Percentiles rank a stretch among this genome's conserved stretches.
phyloP scores from a whole-genome alignment of 2,113 vertebrate genomes.

The Lasiurus cinereus region DNA sequence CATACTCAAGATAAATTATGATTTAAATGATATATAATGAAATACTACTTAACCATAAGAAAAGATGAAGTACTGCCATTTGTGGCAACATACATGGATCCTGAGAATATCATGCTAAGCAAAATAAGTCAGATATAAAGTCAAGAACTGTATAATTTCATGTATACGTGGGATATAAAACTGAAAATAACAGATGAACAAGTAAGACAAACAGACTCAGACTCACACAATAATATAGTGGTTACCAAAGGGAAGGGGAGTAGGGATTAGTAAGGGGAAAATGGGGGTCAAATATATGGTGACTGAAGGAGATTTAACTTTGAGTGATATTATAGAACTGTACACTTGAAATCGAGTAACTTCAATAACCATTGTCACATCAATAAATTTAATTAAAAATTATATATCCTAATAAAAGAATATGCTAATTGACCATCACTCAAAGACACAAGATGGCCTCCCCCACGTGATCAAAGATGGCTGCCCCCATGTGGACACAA shows the following conservation, averaged over 20 bases:
- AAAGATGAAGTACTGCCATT: not conserved
- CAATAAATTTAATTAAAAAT: not conserved
- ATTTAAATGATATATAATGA: not conserved
- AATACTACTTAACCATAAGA: not conserved
- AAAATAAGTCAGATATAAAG: not conserved
- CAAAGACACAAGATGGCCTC: too few species aligned
- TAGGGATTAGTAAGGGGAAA: not conserved
- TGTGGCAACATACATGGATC: not conserved
- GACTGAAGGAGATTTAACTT: not conserved
- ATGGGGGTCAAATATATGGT: not conserved
- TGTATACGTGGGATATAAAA: not conserved
- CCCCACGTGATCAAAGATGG: too few species aligned
- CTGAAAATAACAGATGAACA: not conserved
- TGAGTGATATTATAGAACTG: not conserved
- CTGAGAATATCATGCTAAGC: not conserved
- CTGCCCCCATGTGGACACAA: too few species aligned
- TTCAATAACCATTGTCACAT: not conserved
- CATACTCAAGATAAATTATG: not conserved
- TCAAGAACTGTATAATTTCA: not conserved
- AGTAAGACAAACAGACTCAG: not conserved
- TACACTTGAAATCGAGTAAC: not conserved
- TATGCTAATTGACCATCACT: too few species aligned
- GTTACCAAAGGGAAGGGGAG: not conserved
- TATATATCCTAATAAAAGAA: too few species aligned
- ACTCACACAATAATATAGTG: not conserved